Base-by-base conservation (phyloP, 2,888 invertebrate species). In the Netelia inedita region DNA sequence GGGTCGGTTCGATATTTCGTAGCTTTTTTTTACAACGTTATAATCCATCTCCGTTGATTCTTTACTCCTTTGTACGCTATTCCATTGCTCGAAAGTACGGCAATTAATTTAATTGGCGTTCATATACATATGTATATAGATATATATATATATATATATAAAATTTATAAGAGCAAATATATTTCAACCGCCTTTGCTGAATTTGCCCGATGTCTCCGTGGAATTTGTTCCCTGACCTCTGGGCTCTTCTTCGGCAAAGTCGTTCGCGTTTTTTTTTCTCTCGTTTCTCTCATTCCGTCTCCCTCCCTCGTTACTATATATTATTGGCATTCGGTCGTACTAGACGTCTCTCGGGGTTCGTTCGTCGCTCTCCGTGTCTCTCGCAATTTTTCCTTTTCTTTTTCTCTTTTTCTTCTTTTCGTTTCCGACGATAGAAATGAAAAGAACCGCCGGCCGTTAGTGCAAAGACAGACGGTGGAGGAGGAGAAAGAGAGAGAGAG, bases 61-160 rank as follows among this genome's bases (percentile, higher is more conserved):
- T 28, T 5, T 28, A 28, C 5, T 28, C 28, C 28, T 28, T 28
- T 28, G 28, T 28, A 28, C 28, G 28, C 5, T 28, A 28, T 28
- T 28, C 28, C 28, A 28, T 28, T 28, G 28, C 28, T 5, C 28
- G 28, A 28, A 23, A 28, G 43, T 57, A 76, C 43, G 68, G 57
- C 55, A 76, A 76, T 76, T 76, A 76, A 76, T 55, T 57, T 66
- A 76, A 76, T 76, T 76, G 66, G 23, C 57, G 73, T 11, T 10
- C 14, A 11, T 46, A 46, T 59, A 46, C 23, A 46, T 46, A 14
- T 46, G 10, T 6, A 46, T 46, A 57, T 43, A 46, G 23, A 46
- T 66, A 76, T 66, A 19, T 66, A 75, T 75, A 66, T 55, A 75
- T 66, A 23, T 28, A 28, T 28, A 43, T 23, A 2, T 28, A 43